A percentile compares a stretch with the other conserved stretches of the same genome.
Conservation (phyloP, 2,113 vertebrate genomes). For the Dunckerocampus dactyliophorus region DNA sequence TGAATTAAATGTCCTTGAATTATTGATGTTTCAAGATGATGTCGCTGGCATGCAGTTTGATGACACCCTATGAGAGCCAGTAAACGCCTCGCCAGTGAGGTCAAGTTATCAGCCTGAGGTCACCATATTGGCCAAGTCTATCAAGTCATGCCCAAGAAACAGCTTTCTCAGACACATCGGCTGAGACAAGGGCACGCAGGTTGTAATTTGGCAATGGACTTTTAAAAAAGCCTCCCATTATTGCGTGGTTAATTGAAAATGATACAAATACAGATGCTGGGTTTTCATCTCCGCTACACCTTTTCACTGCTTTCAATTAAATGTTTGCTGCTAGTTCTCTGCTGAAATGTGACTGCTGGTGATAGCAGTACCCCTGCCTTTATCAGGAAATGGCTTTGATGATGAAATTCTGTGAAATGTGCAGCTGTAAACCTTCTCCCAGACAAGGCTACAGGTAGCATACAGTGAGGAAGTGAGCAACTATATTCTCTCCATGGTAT, state of each 20-base stretch:
- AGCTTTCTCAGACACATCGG: too few species aligned
- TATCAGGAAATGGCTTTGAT: slow-evolving; percentile 36
- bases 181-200: slow-evolving; percentile 16
- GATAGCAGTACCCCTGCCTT: slow-evolving; percentile 25
- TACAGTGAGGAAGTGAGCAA: slow-evolving; percentile 15
- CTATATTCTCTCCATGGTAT: slow-evolving; percentile 13
- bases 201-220: slow-evolving; percentile 39
- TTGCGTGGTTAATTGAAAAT: slow-evolving; percentile 4
- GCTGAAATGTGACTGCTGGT: slow-evolving; percentile 19
- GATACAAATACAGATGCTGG: slow-evolving; percentile 14
- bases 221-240: slow-evolving; percentile 47
- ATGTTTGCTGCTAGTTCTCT: neutral
- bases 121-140: slow-evolving; percentile 3
- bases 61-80: slow-evolving; percentile 13
- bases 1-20: slow-evolving; percentile 66
- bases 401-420: slow-evolving; percentile 70
- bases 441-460: slow-evolving; percentile 22
- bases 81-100: slow-evolving; percentile 24
- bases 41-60: slow-evolving; percentile 21
- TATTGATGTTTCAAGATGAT: slow-evolving; percentile 54
- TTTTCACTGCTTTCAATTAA: slow-evolving; percentile 1
- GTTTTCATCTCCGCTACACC: slow-evolving; percentile 3
- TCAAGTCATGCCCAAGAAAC: neutral
- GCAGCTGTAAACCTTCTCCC: slow-evolving; percentile 24
- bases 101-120: slow-evolving; percentile 28